A percentile compares a stretch with the other conserved stretches of the same genome.
These are phyloP conservation scores for Temnothorax rugatulus DNA, from an alignment of 2,888 invertebrate genomes.

Conservation along the genomic window DNA sequence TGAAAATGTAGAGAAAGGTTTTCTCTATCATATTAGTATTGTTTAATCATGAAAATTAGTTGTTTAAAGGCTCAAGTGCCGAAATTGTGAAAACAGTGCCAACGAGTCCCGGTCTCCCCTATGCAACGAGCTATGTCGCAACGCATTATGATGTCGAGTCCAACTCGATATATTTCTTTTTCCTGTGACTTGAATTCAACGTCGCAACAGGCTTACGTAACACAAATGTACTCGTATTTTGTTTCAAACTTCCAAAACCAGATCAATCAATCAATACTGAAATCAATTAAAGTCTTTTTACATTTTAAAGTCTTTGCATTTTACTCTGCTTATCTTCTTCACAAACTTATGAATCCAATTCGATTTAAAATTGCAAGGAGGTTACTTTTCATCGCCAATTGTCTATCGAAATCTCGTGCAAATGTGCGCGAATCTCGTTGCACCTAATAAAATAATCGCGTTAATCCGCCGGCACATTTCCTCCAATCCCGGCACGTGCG, in stretches of 20 bases:
- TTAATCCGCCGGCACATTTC: slow-evolving; percentile 51
- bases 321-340: too few relatives aligned
- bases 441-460: slow-evolving; percentile 29
- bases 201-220: not conserved
- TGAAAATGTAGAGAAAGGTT: too few relatives aligned
- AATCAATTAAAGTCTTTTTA: too few relatives aligned
- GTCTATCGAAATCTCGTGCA: too few relatives aligned
- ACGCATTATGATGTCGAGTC: not conserved
- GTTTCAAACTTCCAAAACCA: not conserved
- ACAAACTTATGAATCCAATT: not conserved
- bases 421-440: not conserved
- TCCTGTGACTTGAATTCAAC: not conserved
- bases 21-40: too few relatives aligned
- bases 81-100: too few relatives aligned
- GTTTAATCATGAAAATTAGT: too few relatives aligned
- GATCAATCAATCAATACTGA: not conserved
- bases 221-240: not conserved
- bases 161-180: not conserved
- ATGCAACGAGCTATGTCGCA: not conserved
- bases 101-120: too few relatives aligned
- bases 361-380: not conserved
- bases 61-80: too few relatives aligned
- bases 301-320: too few relatives aligned
- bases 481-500: slow-evolving; percentile 54
- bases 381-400: not conserved